Evolutionary conservation across 2,888 invertebrate genomes (phyloP).

Genomic region (Belgica antarctica): DNA sequence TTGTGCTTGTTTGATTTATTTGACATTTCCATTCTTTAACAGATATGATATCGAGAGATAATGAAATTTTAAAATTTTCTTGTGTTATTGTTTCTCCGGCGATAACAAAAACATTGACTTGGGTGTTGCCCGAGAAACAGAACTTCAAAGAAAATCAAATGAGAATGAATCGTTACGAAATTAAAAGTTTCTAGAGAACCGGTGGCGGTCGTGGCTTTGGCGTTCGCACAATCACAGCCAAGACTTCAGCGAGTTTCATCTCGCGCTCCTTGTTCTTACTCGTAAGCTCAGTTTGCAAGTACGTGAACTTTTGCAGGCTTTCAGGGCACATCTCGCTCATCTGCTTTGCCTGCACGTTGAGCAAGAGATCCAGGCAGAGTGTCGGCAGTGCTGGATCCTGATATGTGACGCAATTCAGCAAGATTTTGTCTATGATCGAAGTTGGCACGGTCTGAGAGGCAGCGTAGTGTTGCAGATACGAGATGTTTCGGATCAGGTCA

Average conservation of each 20-base stretch:
- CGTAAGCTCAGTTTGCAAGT: not conserved
- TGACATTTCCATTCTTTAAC: not conserved
- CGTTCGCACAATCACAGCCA: too few relatives aligned
- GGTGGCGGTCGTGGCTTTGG: too few relatives aligned
- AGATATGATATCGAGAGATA: too few relatives aligned
- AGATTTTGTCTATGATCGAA: not conserved
- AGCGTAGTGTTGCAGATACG: not conserved
- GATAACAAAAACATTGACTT: not conserved
- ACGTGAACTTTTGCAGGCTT: not conserved
- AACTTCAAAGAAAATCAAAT: not conserved
- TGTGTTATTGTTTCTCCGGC: too few relatives aligned
- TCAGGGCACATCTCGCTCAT: not conserved
- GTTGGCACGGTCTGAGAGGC: not conserved
- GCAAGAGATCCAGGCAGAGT: slow-evolving; percentile 17
- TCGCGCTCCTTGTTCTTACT: not conserved
- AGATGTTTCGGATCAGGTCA: not conserved
- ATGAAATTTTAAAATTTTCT: too few relatives aligned
- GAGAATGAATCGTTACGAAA: not conserved
- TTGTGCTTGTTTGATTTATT: not conserved
- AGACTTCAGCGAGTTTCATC: not conserved
- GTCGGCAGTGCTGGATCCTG: slow-evolving; percentile 9
- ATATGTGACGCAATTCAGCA: not conserved
- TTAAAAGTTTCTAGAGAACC: not conserved
- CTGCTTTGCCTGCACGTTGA: not conserved
- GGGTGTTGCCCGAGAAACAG: not conserved